phyloP scores from a whole-genome alignment of 2,888 invertebrate genomes.

The Amiota mariae region DNA sequence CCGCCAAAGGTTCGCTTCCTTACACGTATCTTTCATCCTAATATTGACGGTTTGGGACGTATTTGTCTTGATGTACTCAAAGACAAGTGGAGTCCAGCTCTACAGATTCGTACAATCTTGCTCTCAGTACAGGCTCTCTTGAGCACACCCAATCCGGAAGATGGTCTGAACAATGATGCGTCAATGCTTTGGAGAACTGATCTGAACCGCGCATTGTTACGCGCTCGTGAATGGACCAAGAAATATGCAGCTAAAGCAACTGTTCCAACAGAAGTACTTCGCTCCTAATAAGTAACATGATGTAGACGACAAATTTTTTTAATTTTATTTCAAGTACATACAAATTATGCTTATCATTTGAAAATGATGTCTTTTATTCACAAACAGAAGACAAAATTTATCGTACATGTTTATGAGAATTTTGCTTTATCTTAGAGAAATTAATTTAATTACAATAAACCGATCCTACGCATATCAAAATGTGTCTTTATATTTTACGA shows the following conservation, averaged over 20 bases:
- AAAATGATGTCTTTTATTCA: too few species aligned
- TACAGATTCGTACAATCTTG: constrained; percentile 97
- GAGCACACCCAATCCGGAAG: constrained; percentile 98
- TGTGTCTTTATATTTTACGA: too few species aligned
- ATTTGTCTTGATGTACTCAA: constrained; percentile 98
- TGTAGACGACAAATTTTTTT: too few species aligned
- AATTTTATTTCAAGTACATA: too few species aligned
- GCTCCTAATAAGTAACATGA: too few species aligned
- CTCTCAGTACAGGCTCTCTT: constrained; percentile 96
- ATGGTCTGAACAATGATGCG: constrained; percentile 96
- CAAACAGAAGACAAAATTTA: too few species aligned
- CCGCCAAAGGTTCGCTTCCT: constrained; percentile 99
- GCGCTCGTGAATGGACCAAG: constrained; percentile 94
- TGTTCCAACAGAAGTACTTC: too few species aligned
- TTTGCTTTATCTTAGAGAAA: too few species aligned
- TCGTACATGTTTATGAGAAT: too few species aligned
- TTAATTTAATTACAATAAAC: too few species aligned
- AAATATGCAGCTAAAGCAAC: constrained; percentile 79
- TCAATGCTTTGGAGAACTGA: constrained; percentile 99
- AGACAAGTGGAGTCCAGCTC: constrained; percentile 97
- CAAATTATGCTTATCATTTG: too few species aligned
- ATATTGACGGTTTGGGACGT: constrained; percentile 97
- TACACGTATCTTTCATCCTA: constrained; percentile 99
- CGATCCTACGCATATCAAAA: too few species aligned
- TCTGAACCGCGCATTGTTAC: constrained; percentile 94